Evolutionary conservation across 2,113 vertebrate genomes (phyloP).

Genomic region (Pollimyrus isidori): DNA sequence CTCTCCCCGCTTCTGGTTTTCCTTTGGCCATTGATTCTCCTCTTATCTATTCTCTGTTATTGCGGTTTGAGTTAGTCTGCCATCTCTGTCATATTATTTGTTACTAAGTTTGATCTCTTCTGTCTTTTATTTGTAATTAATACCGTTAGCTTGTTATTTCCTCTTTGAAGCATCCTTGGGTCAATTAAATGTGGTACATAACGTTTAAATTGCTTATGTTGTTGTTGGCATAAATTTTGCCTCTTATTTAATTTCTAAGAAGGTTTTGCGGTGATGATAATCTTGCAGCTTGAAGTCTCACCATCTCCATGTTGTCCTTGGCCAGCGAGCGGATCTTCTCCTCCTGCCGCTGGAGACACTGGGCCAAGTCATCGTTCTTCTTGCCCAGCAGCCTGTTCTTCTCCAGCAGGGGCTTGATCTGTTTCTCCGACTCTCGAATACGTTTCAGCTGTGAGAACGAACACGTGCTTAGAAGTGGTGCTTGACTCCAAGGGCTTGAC

Average conservation of each 20-base stretch:
- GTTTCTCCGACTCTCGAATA: slow-evolving; percentile 88
- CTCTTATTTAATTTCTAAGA: not conserved
- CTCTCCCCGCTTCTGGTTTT: not conserved
- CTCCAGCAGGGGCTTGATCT: slow-evolving; percentile 92
- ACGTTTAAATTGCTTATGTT: not conserved
- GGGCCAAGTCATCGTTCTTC: slow-evolving; percentile 89
- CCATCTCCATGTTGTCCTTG: slow-evolving; percentile 95
- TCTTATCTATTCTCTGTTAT: not conserved
- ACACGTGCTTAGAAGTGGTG: not conserved
- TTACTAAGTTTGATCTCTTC: not conserved
- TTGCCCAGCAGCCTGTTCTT: slow-evolving; percentile 91
- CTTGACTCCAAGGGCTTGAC: not conserved
- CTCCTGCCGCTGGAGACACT: slow-evolving; percentile 86
- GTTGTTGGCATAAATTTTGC: not conserved
- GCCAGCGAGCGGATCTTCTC: slow-evolving; percentile 81
- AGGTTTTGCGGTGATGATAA: not conserved
- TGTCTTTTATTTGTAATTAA: not conserved
- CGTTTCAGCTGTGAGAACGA: slow-evolving; percentile 75
- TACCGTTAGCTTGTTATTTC: not conserved
- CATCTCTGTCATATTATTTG: not conserved
- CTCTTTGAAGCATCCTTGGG: not conserved
- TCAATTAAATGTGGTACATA: not conserved
- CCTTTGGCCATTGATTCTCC: not conserved
- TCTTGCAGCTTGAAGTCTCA: slow-evolving; percentile 40
- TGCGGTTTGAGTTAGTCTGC: not conserved